Percentiles rank a stretch among this genome's conserved stretches.
These are phyloP conservation scores for Agriotes lineatus DNA, from an alignment of 2,888 invertebrate species.

Conservation along the genomic window DNA sequence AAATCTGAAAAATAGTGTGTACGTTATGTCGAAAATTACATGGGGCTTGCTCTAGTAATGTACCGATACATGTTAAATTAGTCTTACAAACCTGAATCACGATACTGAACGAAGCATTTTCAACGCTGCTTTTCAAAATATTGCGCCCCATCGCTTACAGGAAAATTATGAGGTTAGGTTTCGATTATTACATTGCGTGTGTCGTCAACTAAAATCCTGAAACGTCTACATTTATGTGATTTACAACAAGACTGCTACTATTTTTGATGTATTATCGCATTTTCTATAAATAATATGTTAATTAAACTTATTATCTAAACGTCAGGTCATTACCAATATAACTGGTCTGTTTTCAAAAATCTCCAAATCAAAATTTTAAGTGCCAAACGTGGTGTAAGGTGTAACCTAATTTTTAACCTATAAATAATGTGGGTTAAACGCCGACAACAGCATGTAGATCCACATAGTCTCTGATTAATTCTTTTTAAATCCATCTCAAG, in stretches of 20 bases:
- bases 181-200: not conserved
- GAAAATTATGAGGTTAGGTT: not conserved
- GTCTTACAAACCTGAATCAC: constrained; percentile 77
- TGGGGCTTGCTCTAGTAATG: no score
- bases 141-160: constrained; percentile 72
- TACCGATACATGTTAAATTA: not conserved
- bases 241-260: not conserved
- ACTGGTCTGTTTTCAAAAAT: not conserved
- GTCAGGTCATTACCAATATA: not conserved
- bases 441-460: no score
- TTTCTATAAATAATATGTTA: constrained; percentile 1
- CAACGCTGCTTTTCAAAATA: constrained; percentile 81
- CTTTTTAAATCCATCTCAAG: no score
- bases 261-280: not conserved
- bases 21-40: no score
- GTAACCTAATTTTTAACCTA: not conserved
- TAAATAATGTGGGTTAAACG: not conserved
- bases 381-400: no score
- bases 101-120: constrained; percentile 86
- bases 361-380: no score
- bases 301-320: not conserved
- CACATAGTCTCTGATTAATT: no score
- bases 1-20: constrained; percentile 68
- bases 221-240: not conserved
- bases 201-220: not conserved